These are phyloP conservation scores for Cossypha polioptera DNA, from an alignment of 2,797 vertebrate species.

Conservation along the genomic window DNA sequence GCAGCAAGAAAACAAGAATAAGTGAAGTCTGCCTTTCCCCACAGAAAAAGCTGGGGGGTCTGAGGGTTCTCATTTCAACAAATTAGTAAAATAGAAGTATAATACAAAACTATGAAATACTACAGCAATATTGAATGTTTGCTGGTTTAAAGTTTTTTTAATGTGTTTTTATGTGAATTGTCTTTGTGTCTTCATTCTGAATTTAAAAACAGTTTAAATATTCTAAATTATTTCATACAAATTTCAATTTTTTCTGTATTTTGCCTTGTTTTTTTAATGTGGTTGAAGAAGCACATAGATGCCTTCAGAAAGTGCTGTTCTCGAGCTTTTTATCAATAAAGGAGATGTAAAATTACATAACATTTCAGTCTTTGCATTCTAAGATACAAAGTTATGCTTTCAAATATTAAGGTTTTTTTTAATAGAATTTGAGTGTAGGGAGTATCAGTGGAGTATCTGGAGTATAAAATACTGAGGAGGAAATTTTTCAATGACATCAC, in stretches of 20 bases:
- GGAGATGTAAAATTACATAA: rapidly evolving
- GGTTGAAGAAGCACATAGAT: not conserved
- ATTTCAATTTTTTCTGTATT: not conserved
- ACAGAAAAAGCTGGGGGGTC: rapidly evolving
- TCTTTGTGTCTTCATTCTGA: not conserved
- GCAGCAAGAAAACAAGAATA: not conserved
- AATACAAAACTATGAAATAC: not conserved
- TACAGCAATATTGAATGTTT: rapidly evolving
- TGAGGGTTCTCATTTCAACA: not conserved
- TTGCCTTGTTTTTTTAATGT: not conserved
- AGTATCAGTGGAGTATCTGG: not conserved
- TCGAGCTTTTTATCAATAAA: not conserved
- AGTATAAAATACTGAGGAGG: not conserved
- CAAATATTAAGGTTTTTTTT: not conserved
- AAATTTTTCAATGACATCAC: not conserved
- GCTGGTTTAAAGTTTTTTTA: not conserved
- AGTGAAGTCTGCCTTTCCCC: not conserved
- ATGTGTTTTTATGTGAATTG: not conserved
- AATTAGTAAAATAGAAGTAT: not conserved
- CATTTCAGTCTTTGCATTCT: not conserved
- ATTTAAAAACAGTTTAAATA: not conserved
- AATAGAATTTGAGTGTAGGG: not conserved
- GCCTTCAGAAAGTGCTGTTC: not conserved
- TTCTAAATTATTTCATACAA: not conserved
- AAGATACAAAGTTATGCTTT: not conserved